Conservation (phyloP, 2,113 vertebrate genomes). For the Rattus rattus region DNA sequence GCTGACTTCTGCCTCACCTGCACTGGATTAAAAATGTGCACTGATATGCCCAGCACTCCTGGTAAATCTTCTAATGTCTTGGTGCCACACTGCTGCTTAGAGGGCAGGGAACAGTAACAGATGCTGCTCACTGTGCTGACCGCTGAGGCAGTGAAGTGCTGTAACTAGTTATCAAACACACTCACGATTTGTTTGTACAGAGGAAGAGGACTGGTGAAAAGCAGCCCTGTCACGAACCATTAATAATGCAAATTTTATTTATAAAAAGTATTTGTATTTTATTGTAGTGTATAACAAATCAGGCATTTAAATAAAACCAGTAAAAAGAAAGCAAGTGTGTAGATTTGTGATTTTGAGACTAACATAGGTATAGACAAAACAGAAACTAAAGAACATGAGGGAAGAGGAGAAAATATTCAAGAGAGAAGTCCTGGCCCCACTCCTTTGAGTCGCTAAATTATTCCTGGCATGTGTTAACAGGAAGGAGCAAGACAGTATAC, state of each 20-base stretch:
- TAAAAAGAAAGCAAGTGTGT: neutral
- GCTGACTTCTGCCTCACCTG: neutral
- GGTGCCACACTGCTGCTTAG: neutral
- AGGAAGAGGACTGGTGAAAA: neutral
- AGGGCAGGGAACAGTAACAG: neutral
- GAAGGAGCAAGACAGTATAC: neutral
- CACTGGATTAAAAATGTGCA: neutral
- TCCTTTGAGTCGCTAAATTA: neutral
- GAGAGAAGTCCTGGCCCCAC: neutral
- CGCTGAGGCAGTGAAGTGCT: neutral
- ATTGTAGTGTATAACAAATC: constrained; percentile 8
- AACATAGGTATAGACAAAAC: constrained; percentile 11
- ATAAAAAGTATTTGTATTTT: too few relatives aligned
- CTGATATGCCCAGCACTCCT: neutral
- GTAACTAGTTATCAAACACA: neutral
- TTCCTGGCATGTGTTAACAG: neutral
- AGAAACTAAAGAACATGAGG: constrained; percentile 1
- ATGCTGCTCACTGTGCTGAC: neutral
- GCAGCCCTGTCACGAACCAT: neutral
- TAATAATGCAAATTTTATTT: neutral
- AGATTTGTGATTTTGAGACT: neutral
- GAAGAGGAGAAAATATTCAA: neutral
- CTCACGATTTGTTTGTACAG: neutral
- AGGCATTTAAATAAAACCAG: constrained; percentile 23
- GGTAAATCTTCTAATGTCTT: neutral